Base-by-base conservation (phyloP, 2,888 invertebrate species). In the Pachydiplax longipennis region DNA sequence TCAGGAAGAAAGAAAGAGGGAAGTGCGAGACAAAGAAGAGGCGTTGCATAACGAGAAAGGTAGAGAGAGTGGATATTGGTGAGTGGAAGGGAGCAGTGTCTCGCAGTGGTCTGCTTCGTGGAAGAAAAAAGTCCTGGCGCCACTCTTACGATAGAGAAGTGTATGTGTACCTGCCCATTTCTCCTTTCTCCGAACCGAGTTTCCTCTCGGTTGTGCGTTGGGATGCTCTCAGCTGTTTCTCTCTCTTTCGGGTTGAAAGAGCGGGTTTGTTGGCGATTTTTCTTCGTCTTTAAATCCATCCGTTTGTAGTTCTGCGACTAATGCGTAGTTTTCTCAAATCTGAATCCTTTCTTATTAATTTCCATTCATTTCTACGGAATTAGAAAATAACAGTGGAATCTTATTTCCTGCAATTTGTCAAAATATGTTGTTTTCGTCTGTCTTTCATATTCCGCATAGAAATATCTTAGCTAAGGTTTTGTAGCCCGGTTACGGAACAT, bases 61-160 rank as follows among this genome's bases (percentile, higher is more conserved):
- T 31, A 83, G 48, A 37, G 58, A 35, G 18, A 35, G 22, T 35
- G 83, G 44, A 65, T 65, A n/a, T 18, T 65, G 82, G 82, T 37
- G n/a, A 31, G 31, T 6, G 80, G 80, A 35, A 3, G 25, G 48
- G n/a, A n/a, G 15, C 5, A 13, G 31, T 35, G 83, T 83, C 58
- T 83, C 83, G 83, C 58, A 35, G 53, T 44, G 35, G 83, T 83
- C 83, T 61, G 83, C 83, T 83, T 53, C 58, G 4, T 83, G 58
- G 58, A 31, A 35, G 37, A 31, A 61, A 48, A 53, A 53, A n/a
- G n/a, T 25, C 25, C 25, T 83, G 83, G 58, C 83, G 58, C 35
- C 83, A 48, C 53, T 58, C 53, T 83, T 58, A 58, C 58, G 83
- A 35, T 83, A 53, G 48, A 58, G 53, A 58, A 48, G 82, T 31